Conservation (phyloP, 2,797 vertebrate species). For the Lithobates sylvaticus region DNA sequence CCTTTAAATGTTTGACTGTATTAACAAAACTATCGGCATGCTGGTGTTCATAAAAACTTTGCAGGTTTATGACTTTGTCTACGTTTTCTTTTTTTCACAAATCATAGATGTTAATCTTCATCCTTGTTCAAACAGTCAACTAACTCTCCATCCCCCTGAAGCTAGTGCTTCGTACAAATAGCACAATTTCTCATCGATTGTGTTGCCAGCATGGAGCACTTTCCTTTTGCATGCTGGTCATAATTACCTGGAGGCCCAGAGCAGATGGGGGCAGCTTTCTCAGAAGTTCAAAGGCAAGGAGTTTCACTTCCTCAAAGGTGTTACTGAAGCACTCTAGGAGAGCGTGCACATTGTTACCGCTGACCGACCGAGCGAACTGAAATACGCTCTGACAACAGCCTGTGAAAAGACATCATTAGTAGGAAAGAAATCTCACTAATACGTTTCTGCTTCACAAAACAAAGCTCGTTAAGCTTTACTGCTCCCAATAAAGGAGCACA, state of each 20-base stretch:
- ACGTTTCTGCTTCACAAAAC: slow-evolving; percentile 52
- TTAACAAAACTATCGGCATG: neutral
- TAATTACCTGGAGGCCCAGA: slow-evolving; percentile 83
- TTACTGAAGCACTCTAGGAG: slow-evolving; percentile 88
- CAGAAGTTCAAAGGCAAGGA: slow-evolving; percentile 84
- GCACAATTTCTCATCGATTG: neutral
- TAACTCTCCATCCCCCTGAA: neutral
- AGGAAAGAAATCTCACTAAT: slow-evolving; percentile 48
- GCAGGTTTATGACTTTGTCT: neutral
- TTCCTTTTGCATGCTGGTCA: neutral
- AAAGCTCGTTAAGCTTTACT: slow-evolving; percentile 54
- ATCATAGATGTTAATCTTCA: neutral
- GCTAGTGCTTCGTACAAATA: neutral
- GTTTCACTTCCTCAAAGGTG: slow-evolving; percentile 95
- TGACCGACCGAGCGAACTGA: slow-evolving; percentile 81
- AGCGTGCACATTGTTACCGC: slow-evolving; percentile 77
- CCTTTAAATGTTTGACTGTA: no score
- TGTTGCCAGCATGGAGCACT: neutral
- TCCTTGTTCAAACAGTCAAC: neutral
- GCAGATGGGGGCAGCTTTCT: slow-evolving; percentile 80
- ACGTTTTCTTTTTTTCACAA: neutral
- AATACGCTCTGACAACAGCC: slow-evolving; percentile 74
- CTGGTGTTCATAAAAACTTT: neutral
- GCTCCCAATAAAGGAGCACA: slow-evolving; percentile 28
- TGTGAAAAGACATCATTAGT: slow-evolving; percentile 64